Base-by-base conservation (phyloP, 2,797 vertebrate species). In the Sebastes steindachneri region DNA sequence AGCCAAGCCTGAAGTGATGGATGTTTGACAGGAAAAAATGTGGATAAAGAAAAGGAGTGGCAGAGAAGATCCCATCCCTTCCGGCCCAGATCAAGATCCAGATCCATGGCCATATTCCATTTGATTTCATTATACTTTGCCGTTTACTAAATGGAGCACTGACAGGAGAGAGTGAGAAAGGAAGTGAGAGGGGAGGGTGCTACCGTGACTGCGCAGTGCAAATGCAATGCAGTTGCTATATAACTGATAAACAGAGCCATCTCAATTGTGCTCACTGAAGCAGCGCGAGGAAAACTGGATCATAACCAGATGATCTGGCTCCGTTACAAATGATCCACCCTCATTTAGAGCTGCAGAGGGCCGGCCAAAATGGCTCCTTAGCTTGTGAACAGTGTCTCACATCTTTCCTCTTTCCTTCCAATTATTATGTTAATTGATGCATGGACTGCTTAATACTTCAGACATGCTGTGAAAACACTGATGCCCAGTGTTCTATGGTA, bases 361-460 rank as follows among this genome's bases (percentile, higher is more conserved):
- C 78, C 41, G 71, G 85, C 79, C 84, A 93, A 86, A 91, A 90
- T 73, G 63, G 25, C 75, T 88, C 70, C 85, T 89, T 80, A 82
- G 81, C 77, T 82, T 92, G 83, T 85, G 57, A 87, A 73, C 70
- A 68, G 70, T 37, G 31, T 68, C 73, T 83, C 74, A 25, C 78
- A 83, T 87, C 77, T 78, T 84, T 73, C 35, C 66, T 59, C 54
- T 81, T 86, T 73, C 79, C 68, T 51, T 79, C 41, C 70, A 85
- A 80, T 90, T 90, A 91, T 86, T 92, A 90, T 92, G 84, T 80
- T 95, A 92, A 93, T 94, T 84, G 83, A 90, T 88, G 83, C 80
- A 88, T 28, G 21, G 26, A 79, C 76, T 79, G 73, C 81, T 87
- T 90, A 83, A 92, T 92, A 86, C 82, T 77, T 71, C 71, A 80